Base-by-base conservation (phyloP, 2,113 vertebrate genomes). In the Arvicanthis niloticus region DNA sequence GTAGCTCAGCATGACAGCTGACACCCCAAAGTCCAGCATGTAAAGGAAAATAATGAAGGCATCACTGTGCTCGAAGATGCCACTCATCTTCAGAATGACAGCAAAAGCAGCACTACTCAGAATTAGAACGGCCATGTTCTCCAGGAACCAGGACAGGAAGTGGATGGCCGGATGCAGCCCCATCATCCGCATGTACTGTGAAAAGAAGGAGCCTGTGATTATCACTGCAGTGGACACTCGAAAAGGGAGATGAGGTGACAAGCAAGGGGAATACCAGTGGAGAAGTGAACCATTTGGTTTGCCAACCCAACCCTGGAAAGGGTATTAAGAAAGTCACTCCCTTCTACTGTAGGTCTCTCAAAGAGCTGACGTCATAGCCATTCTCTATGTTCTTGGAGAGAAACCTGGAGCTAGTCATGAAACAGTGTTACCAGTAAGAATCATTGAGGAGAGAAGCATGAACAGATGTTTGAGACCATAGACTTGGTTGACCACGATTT, bases 81-180 rank as follows among this genome's bases (percentile, higher is more conserved):
- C 95, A 0, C 98, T 98, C 3, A 85, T 7, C 97, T 98, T 99
- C 92, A 99, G 98, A 84, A 99, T 97, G n/a, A 93, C 5, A 24
- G 97, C 92, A 65, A 99, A 95, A 17, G 89, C 34, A 2, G 96
- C 97, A 70, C 98, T 98, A 96, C 97, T 98, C 58, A 98, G 8
- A 24, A 94, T 82, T 48, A 98, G 29, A 17, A 97, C 75, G 3
- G 96, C 95, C 17, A 93, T 4, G 37, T 98, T 98, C 97, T 99
- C 98, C 97, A 98, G 94, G 97, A 99, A 98, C 99, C 99, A 99
- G 70, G 98, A 98, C 75, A 98, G 94, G 95, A 99, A 98, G 93
- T 98, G 94, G 94, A 97, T 29, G 0, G 82, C 56, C 0, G 98
- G 97, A 76, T 97, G 94, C 3, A 99, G 98, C 2, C 98, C 98